Evolutionary conservation across 2,797 vertebrate species (phyloP), one percentile per base, ranked within the genome.

Genomic region (Ctenosaura bakeri): DNA sequence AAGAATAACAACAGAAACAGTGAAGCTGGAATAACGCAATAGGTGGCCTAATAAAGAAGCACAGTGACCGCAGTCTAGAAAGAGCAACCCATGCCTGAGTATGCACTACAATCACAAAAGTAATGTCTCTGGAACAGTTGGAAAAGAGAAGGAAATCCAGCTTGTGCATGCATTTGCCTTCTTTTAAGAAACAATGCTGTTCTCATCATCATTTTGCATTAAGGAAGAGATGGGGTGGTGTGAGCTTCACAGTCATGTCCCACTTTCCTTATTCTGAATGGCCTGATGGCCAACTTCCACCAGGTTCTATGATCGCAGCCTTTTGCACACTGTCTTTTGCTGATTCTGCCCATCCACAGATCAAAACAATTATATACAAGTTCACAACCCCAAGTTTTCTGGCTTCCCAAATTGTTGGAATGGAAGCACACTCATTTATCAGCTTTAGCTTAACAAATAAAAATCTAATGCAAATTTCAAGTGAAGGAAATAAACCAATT

Each of bases 401-500:
- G 74, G 0, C 59, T 81, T 89, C 52, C 74, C 88, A 90, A 73
- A 14, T 80, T 78, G 85, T 83, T 32, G 59, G 73, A 92, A 93
- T 52, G 59, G 84, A 64, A 16, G 76, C 18, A 91, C 90, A 77
- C 13, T 73, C 52, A 12, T 91, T 94, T 77, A 88, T 81, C 66
- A 90, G 81, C 66, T 88, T 90, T 14, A 83, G 87, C 88, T 79
- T 83, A 93, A 83, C 83, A 95, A 86, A 89, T 29, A 74, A 92
- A 92, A 94, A 69, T 93, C 54, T 50, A 89, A 95, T 85, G 84
- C 62, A 91, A 94, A 85, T 64, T n/a, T 83, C 84, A 93, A 91
- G 74, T 85, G 89, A 89, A 24, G 86, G 88, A 71, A 94, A 95
- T 80, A 94, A 95, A 94, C 64, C 5, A 93, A 86, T 94, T 92